Base-by-base conservation (phyloP, 2,888 invertebrate genomes). In the Drosophila emarginata region DNA sequence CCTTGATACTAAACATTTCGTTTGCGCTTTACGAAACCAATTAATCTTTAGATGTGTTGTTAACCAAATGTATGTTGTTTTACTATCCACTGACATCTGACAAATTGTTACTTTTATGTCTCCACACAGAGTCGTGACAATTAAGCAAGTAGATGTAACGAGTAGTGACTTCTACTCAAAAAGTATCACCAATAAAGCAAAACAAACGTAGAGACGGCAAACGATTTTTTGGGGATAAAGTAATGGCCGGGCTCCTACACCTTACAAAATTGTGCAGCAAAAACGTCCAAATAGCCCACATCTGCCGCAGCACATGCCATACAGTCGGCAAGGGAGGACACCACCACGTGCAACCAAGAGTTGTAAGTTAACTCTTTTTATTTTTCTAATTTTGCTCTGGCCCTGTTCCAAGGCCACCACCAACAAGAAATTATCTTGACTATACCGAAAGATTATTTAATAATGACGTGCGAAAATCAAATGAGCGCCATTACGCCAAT, bases 181-280 rank as follows among this genome's bases (percentile, higher is more conserved):
- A 32, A 28, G 53, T 32, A 54, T 9, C 26, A 52, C 40, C 18
- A 72, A 62, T 32, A 21, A 54, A 39, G n/a, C 53, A 57, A 63
- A 63, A 70, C 37, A 74, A 67, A 71, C 68, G 59, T 39, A 56
- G 67, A 67, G 59, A 66, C 67, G 74, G 67, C 37, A 51, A 64
- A 62, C 50, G 56, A 64, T 69, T 67, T 76, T 71, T 71, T 65
- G 65, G 63, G 67, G 58, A 56, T 53, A 36, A 79, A 85, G 88
- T 79, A 72, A 91, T 91, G 90, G 89, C 90, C 78, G 91, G 88
- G 77, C 70, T 90, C 72, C 67, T 90, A 57, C 78, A 89, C 71
- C 79, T 90, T 74, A 82, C 81, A 65, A 90, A 85, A 83, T 80
- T 90, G 77, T 90, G 80, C 78, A 88, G 86, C 73, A 88, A 73